Percentiles rank a stretch among this genome's conserved stretches.
phyloP scores from a whole-genome alignment of 2,797 vertebrate genomes.

The Euphonia xanthogaster region DNA sequence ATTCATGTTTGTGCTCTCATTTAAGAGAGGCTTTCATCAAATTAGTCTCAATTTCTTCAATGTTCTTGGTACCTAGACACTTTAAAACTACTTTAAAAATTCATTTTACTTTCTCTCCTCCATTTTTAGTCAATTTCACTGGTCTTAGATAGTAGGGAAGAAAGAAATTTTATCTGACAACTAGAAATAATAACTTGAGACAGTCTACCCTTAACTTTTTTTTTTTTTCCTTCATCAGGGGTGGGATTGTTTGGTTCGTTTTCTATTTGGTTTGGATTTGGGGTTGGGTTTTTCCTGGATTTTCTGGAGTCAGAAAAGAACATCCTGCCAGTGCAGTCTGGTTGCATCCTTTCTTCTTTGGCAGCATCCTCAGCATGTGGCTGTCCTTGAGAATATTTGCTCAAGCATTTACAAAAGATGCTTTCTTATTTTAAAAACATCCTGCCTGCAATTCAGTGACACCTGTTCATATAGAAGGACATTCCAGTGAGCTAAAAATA shows the following conservation, averaged over 20 bases:
- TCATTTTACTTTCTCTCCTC: not conserved
- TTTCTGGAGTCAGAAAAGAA: not conserved
- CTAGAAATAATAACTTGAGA: not conserved
- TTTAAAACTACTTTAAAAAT: slow-evolving; percentile 10
- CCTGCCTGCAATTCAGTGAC: not conserved
- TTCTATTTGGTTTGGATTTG: rapidly evolving
- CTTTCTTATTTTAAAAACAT: not conserved
- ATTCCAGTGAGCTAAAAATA: not conserved
- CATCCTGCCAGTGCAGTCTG: not conserved
- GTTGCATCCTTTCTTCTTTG: not conserved
- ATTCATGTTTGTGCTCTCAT: slow-evolving; percentile 13
- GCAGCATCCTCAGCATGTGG: not conserved
- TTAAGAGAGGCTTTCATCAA: not conserved
- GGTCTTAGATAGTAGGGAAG: not conserved
- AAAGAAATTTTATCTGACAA: not conserved
- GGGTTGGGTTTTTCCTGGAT: not conserved
- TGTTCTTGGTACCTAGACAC: not conserved
- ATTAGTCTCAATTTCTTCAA: not conserved
- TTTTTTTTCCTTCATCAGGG: rapidly evolving
- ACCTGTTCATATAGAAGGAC: not conserved
- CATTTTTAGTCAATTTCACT: not conserved
- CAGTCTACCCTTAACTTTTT: not conserved
- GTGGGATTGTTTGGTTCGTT: rapidly evolving
- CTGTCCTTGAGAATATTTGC: not conserved
- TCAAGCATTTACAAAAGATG: not conserved